Percentiles rank a stretch among this genome's conserved stretches.
Evolutionary conservation across 2,888 invertebrate species (phyloP).

Genomic region (Lasioglossum marginatum): DNA sequence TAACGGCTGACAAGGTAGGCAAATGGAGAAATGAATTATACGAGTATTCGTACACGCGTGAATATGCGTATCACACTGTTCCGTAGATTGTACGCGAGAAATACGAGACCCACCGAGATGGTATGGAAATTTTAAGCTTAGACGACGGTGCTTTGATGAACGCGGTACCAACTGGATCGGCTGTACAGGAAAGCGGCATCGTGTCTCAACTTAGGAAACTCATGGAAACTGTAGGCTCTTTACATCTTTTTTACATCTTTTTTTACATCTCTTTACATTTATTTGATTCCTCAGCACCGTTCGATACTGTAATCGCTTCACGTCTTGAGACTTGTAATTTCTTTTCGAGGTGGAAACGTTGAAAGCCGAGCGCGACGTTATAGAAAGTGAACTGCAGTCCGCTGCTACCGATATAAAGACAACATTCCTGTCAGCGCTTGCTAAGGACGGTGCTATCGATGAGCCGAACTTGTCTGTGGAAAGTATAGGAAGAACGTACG

Average conservation of each 20-base stretch:
- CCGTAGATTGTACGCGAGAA: constrained; percentile 92
- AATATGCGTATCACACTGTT: not conserved
- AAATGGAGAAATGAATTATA: not conserved
- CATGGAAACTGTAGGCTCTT: constrained; percentile 89
- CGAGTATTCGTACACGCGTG: not conserved
- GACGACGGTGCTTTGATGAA: constrained; percentile 89
- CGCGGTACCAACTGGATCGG: constrained; percentile 89
- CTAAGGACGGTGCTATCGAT: constrained; percentile 91
- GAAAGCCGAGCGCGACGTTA: constrained; percentile 94
- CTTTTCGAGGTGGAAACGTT: constrained; percentile 90
- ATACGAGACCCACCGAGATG: constrained; percentile 90
- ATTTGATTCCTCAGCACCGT: not conserved
- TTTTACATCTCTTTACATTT: constrained; percentile 45
- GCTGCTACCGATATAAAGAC: constrained; percentile 93
- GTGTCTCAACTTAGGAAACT: constrained; percentile 89
- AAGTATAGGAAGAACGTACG: constrained; percentile 90
- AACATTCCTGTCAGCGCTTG: constrained; percentile 90
- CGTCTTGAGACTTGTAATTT: not conserved
- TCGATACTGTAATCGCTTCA: not conserved
- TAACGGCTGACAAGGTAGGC: constrained; percentile 87
- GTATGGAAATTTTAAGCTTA: constrained; percentile 93
- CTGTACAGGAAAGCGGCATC: constrained; percentile 87
- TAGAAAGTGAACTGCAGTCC: constrained; percentile 94
- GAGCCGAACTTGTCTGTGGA: constrained; percentile 91
- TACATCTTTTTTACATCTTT: constrained; percentile 30